Evolutionary conservation across 2,888 invertebrate species (phyloP).

Genomic region (Aproaerema taeniolella): DNA sequence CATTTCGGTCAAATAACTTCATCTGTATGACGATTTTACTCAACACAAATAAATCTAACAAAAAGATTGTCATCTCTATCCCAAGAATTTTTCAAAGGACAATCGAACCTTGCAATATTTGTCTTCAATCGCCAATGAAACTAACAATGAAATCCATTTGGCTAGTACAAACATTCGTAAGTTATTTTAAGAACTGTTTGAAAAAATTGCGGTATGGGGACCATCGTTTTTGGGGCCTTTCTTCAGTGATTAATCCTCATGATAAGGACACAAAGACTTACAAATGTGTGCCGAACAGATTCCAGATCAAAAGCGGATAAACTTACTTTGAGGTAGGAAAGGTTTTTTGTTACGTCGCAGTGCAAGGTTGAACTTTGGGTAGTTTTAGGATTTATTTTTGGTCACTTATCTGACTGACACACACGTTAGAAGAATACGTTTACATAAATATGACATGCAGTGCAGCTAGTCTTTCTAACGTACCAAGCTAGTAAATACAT

Average conservation of each 20-base stretch:
- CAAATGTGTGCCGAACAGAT: constrained; percentile 72
- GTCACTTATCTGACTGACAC: too few relatives aligned
- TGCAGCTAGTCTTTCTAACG: too few relatives aligned
- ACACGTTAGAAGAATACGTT: too few relatives aligned
- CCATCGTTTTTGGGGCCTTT: constrained; percentile 33
- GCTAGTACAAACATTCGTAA: constrained; percentile 36
- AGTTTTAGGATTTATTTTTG: background rate
- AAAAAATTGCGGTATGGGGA: constrained; percentile 43
- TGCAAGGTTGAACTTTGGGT: constrained; percentile 3
- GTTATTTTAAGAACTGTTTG: constrained; percentile 42
- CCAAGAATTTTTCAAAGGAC: constrained; percentile 1
- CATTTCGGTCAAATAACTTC: too few relatives aligned
- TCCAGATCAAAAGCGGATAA: constrained; percentile 70
- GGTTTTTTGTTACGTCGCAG: constrained; percentile 2
- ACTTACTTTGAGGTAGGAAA: constrained; percentile 55
- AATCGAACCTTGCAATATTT: background rate
- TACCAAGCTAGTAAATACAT: too few relatives aligned
- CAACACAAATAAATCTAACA: too few relatives aligned
- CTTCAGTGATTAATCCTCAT: constrained; percentile 43
- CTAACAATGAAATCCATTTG: constrained; percentile 25
- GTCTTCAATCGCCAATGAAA: background rate
- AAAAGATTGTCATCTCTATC: too few relatives aligned
- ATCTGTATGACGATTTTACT: too few relatives aligned
- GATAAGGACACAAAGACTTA: constrained; percentile 64
- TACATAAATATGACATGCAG: too few relatives aligned